Evolutionary conservation across 2,888 invertebrate genomes (phyloP).

Genomic region (Tachina grossa): DNA sequence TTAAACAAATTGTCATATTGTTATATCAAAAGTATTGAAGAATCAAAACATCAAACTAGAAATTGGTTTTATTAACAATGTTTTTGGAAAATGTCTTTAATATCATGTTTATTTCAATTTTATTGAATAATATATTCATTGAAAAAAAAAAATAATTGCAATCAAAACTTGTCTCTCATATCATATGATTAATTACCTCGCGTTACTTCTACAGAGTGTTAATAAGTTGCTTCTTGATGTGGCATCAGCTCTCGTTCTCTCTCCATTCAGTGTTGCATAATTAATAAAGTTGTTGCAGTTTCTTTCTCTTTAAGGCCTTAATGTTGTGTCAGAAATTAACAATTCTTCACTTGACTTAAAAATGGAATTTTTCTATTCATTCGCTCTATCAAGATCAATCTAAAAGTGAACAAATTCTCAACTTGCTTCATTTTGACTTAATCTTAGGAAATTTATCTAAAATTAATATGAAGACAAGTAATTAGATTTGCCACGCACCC

Average conservation of each 20-base stretch:
- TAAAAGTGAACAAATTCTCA: conserved; percentile 56
- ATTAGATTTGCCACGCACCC: conserved; percentile 55
- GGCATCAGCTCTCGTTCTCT: conserved; percentile 16
- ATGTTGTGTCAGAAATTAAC: conserved; percentile 70
- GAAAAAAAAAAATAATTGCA: neutral
- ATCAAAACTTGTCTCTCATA: conserved; percentile 29
- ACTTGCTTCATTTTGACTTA: conserved; percentile 30
- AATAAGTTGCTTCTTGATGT: conserved; percentile 38
- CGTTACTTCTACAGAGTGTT: conserved; percentile 56
- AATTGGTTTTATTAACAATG: neutral
- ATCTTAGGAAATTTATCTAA: conserved; percentile 67
- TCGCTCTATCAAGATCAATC: conserved; percentile 50
- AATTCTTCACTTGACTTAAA: conserved; percentile 59
- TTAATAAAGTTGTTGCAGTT: conserved; percentile 66
- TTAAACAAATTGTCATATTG: neutral
- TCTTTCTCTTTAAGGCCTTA: conserved; percentile 22
- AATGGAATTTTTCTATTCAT: conserved; percentile 44
- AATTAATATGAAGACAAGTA: conserved; percentile 65
- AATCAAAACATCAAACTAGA: neutral
- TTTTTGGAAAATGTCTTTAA: neutral
- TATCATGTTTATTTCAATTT: neutral
- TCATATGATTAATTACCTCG: conserved; percentile 56
- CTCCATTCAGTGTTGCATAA: conserved; percentile 53
- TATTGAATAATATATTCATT: neutral
- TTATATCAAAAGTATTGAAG: neutral